Base-by-base conservation (phyloP, 2,888 invertebrate species). In the Venustoraphidia nigricollis region DNA sequence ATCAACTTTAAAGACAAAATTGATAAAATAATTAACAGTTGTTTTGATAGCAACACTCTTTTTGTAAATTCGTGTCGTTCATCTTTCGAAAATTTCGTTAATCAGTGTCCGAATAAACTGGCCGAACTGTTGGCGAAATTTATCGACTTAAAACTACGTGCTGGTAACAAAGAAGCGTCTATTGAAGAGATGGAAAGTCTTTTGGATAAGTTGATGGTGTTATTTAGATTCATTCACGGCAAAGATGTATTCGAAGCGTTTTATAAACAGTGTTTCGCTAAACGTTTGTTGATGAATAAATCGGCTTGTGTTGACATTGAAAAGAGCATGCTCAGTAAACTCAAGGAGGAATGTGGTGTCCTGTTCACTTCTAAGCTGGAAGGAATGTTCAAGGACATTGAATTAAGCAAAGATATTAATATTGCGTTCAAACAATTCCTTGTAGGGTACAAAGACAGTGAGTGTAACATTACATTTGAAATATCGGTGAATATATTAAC, bases 301-400 rank as follows among this genome's bases (percentile, higher is more conserved):
- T 96, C 95, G 1, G 95, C 97, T 0, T 95, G 93, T 0, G 94
- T 95, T 2, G 98, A 98, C 70, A 95, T 96, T 0, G 98, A 98
- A 70, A 96, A 97, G 64, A 91, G 92, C 11, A 97, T 98, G 95
- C 71, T 98, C 34, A 89, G 91, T 13, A 98, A 97, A 67, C 71
- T 98, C 55, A 96, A 96, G 62, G 91, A 93, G 64, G 97, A 98
- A 71, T 98, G 98, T 63, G 98, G 98, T 1, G 91, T 92, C 37
- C 93, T 89, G 2, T 98, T 97, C 66, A 98, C 97, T 0, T 89
- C 91, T 53, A 97, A 97, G 66, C 72, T 98, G 10, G 97, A 98
- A 66, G 96, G 96, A 56, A 98, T 98, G 97, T 97, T 98, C 65
- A 95, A 95, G 63, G 98, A 98, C 60, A 96, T 98, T 86, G 95